Conservation (phyloP, 2,888 invertebrate genomes). For the Leistus spinibarbis region DNA sequence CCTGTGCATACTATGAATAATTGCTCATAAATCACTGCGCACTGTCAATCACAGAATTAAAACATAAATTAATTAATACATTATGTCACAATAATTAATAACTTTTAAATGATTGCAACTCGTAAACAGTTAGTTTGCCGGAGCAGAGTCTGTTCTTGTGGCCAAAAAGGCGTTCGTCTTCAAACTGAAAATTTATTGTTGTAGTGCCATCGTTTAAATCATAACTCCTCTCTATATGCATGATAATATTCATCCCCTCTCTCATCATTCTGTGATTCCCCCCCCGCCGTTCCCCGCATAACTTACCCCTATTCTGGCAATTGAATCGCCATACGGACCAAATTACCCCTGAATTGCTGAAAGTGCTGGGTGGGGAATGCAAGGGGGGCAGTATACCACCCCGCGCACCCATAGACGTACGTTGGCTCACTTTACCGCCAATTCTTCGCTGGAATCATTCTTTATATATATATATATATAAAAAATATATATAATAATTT, state of each 20-base stretch:
- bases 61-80: not conserved
- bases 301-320: not conserved
- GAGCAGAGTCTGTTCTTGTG: not conserved
- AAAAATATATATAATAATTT: too few species aligned
- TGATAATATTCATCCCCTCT: conserved; percentile 29
- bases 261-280: not conserved
- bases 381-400: not conserved
- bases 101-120: not conserved
- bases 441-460: too few species aligned
- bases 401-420: not conserved
- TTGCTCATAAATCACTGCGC: not conserved
- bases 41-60: not conserved
- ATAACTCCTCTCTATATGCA: conserved; percentile 22
- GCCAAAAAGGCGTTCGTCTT: conserved; percentile 29
- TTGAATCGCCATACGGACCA: not conserved
- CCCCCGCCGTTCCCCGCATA: not conserved
- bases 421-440: too few species aligned
- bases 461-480: too few species aligned
- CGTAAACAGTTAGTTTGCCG: not conserved
- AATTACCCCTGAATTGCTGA: not conserved
- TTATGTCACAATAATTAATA: too few species aligned
- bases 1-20: not conserved
- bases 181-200: conserved; percentile 39
- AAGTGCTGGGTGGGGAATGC: not conserved
- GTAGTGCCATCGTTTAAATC: conserved; percentile 32